These are phyloP conservation scores for Xestoiulus laeticollis DNA, from an alignment of 2,888 invertebrate genomes.

Conservation along the genomic window DNA sequence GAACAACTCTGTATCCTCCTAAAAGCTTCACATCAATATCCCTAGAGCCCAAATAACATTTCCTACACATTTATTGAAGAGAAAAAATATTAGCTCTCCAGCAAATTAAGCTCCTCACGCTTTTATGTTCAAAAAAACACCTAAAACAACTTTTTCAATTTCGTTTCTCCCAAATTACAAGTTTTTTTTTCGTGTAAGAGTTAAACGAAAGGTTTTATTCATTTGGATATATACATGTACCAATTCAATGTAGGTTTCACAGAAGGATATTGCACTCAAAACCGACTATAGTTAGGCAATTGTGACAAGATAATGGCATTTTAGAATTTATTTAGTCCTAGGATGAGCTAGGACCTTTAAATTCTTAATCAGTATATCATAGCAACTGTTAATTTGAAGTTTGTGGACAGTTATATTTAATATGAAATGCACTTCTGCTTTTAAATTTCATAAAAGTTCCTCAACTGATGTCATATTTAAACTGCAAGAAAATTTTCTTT, in stretches of 20 bases:
- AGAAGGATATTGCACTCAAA: background rate
- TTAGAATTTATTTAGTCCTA: too few species aligned
- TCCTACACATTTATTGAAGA: background rate
- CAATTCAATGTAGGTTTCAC: background rate
- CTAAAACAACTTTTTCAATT: background rate
- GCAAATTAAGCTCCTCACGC: background rate
- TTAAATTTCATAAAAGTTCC: background rate
- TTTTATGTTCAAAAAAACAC: background rate
- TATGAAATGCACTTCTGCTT: background rate
- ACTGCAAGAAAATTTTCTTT: background rate
- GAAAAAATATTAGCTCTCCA: background rate
- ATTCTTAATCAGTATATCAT: too few species aligned
- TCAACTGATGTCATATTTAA: background rate
- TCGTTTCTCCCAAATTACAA: background rate
- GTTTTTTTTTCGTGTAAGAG: background rate
- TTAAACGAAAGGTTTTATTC: background rate
- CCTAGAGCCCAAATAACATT: background rate
- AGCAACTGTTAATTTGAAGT: background rate
- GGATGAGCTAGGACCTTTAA: too few species aligned
- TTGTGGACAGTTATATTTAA: background rate
- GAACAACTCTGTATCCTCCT: background rate
- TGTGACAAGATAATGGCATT: background rate
- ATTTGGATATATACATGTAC: conserved; percentile 15
- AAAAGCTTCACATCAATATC: background rate
- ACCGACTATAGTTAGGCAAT: background rate